These are phyloP conservation scores for Epinotia brunnichana DNA, from an alignment of 2,888 invertebrate species.

Conservation along the genomic window DNA sequence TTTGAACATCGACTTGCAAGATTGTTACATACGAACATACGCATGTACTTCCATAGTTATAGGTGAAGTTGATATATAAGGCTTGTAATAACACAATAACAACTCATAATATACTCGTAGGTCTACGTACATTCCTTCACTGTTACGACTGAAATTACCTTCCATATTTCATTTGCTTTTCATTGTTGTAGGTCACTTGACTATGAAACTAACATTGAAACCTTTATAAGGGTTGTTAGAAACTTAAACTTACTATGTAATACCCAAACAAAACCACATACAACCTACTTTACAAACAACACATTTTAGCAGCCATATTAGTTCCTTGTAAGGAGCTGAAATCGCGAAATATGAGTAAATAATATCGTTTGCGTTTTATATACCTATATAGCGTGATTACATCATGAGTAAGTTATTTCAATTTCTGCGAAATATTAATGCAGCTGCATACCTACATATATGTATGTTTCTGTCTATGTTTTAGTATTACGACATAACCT, in stretches of 20 bases:
- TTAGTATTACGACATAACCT: too few species aligned
- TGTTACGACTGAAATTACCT: not conserved
- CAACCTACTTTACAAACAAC: not conserved
- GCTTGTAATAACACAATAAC: too few species aligned
- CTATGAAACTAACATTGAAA: not conserved
- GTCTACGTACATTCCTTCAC: too few species aligned
- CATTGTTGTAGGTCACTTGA: slow-evolving; percentile 7
- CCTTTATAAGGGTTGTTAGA: not conserved
- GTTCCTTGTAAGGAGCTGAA: not conserved
- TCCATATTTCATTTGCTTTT: not conserved
- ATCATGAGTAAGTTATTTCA: slow-evolving; percentile 20
- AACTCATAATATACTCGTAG: too few species aligned
- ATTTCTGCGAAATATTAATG: not conserved
- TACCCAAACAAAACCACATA: too few species aligned
- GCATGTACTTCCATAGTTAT: too few species aligned
- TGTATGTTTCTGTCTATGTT: too few species aligned
- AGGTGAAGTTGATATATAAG: too few species aligned
- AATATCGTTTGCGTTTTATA: not conserved
- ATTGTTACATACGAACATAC: too few species aligned
- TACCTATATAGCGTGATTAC: slow-evolving; percentile 1
- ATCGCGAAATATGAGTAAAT: slow-evolving; percentile 2
- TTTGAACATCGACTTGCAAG: too few species aligned
- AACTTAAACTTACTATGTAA: not conserved
- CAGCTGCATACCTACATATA: not conserved
- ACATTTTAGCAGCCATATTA: not conserved